Evolutionary conservation across 2,797 vertebrate genomes (phyloP), one percentile per base, ranked within the genome.

Genomic region (Sylvia borin): DNA sequence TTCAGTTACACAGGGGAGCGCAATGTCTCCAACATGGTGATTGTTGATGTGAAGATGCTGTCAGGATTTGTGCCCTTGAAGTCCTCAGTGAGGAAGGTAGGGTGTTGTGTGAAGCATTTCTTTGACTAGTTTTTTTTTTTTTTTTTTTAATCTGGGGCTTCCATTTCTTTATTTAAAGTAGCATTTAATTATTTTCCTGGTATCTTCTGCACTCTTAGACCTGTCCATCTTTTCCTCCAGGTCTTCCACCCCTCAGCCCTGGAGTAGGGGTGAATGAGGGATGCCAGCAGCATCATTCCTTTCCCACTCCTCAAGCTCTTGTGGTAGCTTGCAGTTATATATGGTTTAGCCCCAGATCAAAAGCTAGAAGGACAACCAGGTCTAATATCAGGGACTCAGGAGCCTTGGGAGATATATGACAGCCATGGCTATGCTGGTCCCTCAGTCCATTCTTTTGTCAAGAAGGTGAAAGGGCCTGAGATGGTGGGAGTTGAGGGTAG

Each of bases 1-100:
- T 88, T 68, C 54, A 98, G 98, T 78, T 98, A 98, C 47, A 91
- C 47, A 0, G 98, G 4, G 36, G 53, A 84, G 70, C 81, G 81
- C 81, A 84, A 84, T 14, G 38, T 29, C 43, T 84, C 81, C 70
- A 84, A 84, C 61, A 84, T 84, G 76, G 76, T 79, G 62, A 66
- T 79, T 47, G 62, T 79, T 55, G 76, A 79, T 79, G 76, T 79
- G 76, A 79, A 98, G 92, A 79, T 79, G 76, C 76, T 79, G 51
- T 79, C 76, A 9, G 75, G 74, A 77, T 77, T 73, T 8, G 40
- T 73, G 32, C 70, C 70, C 8, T 34, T 73, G 70, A 50, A 50
- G 26, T 50, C 48, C 26, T 50, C 48, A 1, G n/a, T 90, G 38
- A 47, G 57, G n/a, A 85, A 93, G 82, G 81, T 77, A 85, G 19